phyloP scores from a whole-genome alignment of 2,797 vertebrate genomes.

The Chloroceryle amazona region DNA sequence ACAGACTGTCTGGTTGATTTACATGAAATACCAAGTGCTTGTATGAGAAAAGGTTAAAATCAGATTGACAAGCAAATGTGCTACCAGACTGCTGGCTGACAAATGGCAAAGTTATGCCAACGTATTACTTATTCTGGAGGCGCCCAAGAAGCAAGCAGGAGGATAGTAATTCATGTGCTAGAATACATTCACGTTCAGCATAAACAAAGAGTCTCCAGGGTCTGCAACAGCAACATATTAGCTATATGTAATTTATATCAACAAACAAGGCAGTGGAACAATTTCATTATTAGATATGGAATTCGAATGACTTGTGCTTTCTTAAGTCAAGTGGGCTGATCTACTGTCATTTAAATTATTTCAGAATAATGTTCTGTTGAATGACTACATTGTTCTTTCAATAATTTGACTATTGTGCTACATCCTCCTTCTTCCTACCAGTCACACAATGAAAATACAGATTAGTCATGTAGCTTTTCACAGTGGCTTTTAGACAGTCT shows the following conservation, averaged over 20 bases:
- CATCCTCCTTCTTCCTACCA: slow-evolving; percentile 43
- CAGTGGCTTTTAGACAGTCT: not conserved
- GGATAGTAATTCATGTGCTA: slow-evolving; percentile 79
- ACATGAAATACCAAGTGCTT: slow-evolving; percentile 82
- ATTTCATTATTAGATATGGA: slow-evolving; percentile 31
- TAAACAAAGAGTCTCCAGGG: slow-evolving; percentile 71
- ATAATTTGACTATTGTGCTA: slow-evolving; percentile 63
- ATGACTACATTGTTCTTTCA: slow-evolving; percentile 46
- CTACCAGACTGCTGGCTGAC: slow-evolving; percentile 87
- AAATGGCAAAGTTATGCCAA: slow-evolving; percentile 88
- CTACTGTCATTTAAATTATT: slow-evolving; percentile 13
- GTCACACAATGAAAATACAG: slow-evolving; percentile 56
- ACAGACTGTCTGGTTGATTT: slow-evolving; percentile 89
- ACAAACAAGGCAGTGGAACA: slow-evolving; percentile 47
- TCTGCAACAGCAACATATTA: slow-evolving; percentile 60
- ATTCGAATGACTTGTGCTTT: slow-evolving; percentile 43
- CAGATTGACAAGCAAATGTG: slow-evolving; percentile 90
- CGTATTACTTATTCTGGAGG: slow-evolving; percentile 81
- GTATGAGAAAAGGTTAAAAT: slow-evolving; percentile 84
- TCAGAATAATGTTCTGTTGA: slow-evolving; percentile 48
- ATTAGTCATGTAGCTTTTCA: slow-evolving; percentile 31
- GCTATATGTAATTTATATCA: slow-evolving; percentile 61
- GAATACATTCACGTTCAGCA: slow-evolving; percentile 76
- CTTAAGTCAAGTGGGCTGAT: slow-evolving; percentile 14
- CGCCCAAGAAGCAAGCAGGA: slow-evolving; percentile 76